Evolutionary conservation across 2,797 vertebrate species (phyloP).

Genomic region (Muscicapa striata): DNA sequence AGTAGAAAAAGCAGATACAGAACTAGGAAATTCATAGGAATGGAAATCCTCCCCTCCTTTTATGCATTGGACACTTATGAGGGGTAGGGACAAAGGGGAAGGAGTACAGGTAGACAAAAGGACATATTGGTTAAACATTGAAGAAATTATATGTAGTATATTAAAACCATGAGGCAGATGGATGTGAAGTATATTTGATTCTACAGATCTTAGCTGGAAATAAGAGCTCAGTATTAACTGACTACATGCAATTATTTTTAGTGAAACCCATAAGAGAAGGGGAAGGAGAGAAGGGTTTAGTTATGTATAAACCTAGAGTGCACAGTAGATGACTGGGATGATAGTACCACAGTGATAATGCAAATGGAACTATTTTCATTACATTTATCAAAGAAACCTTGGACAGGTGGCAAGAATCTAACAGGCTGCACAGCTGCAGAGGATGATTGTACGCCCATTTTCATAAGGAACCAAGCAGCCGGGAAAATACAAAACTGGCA

Average conservation of each 20-base stretch:
- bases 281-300: background rate
- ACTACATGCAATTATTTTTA: background rate
- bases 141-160: background rate
- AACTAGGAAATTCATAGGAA: background rate
- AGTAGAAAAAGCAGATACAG: background rate
- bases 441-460: background rate
- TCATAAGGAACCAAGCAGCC: background rate
- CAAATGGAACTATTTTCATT: background rate
- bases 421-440: background rate
- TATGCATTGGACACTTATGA: background rate
- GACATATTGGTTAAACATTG: background rate
- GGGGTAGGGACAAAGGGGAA: background rate
- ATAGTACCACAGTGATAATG: background rate
- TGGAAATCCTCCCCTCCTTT: background rate
- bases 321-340: background rate
- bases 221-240: background rate
- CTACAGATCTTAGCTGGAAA: background rate
- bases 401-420: background rate
- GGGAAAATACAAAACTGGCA: background rate
- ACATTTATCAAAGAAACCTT: slow-evolving; percentile 1
- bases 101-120: background rate
- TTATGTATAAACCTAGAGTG: background rate
- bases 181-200: background rate
- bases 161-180: background rate
- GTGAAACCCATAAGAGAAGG: background rate